A percentile compares a stretch with the other conserved stretches of the same genome.
These are phyloP conservation scores for Parthenolecanium corni DNA, from an alignment of 2,888 invertebrate genomes.

Conservation along the genomic window DNA sequence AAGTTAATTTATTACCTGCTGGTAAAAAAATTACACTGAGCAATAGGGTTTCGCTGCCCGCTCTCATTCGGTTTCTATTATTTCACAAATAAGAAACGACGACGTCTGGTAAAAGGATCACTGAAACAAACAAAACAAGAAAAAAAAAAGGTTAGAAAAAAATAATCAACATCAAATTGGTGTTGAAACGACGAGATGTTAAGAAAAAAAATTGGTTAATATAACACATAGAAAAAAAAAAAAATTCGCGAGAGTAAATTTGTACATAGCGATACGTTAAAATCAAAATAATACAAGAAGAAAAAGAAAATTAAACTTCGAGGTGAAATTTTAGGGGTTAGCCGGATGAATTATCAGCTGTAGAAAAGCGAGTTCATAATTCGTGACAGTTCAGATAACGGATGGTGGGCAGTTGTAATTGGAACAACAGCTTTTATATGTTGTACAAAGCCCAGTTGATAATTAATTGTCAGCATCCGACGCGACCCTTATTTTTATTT, in stretches of 20 bases:
- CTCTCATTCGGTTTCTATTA: constrained; percentile 23
- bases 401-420: neutral
- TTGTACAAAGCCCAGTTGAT: neutral
- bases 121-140: too few relatives aligned
- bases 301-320: too few relatives aligned
- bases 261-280: neutral
- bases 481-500: neutral
- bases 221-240: too few relatives aligned
- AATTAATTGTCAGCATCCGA: neutral
- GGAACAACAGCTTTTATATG: neutral
- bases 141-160: too few relatives aligned
- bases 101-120: too few relatives aligned
- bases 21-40: neutral
- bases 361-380: neutral
- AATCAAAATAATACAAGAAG: too few relatives aligned
- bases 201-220: too few relatives aligned
- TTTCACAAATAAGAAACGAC: too few relatives aligned
- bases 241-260: neutral
- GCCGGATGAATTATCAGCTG: too few relatives aligned
- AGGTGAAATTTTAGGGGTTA: too few relatives aligned
- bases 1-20: constrained; percentile 1
- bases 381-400: neutral
- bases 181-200: too few relatives aligned
- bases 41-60: neutral
- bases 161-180: too few relatives aligned